These are phyloP conservation scores for Lipophrys pholis DNA, from an alignment of 2,113 vertebrate genomes.

Conservation along the genomic window DNA sequence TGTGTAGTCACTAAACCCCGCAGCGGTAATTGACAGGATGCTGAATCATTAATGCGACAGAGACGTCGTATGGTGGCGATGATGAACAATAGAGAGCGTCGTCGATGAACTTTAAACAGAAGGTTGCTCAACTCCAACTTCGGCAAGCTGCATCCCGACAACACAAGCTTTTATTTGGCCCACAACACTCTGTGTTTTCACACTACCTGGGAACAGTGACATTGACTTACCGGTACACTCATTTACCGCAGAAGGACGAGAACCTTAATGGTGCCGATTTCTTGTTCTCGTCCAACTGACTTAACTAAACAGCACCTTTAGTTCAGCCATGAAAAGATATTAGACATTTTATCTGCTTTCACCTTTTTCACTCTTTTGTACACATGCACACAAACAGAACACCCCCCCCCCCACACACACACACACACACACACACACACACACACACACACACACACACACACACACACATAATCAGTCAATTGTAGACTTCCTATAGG, in stretches of 20 bases:
- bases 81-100: constrained; percentile 36
- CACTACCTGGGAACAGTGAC: too few species aligned
- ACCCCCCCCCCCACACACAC: too few species aligned
- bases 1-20: background rate
- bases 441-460: background rate
- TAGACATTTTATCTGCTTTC: too few species aligned
- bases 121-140: constrained; percentile 20
- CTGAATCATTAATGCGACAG: constrained; percentile 62
- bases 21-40: constrained; percentile 32
- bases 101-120: constrained; percentile 49
- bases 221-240: background rate
- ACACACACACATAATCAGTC: background rate
- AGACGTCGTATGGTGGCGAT: constrained; percentile 23
- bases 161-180: background rate
- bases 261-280: too few species aligned
- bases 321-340: too few species aligned
- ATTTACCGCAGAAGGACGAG: too few species aligned
- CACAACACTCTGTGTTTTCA: background rate
- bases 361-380: too few species aligned
- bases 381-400: too few species aligned
- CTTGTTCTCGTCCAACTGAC: too few species aligned
- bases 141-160: constrained; percentile 4
- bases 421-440: background rate
- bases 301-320: too few species aligned
- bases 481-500: constrained; percentile 12